Percentiles rank a stretch among this genome's conserved stretches.
Conservation (phyloP, 2,113 vertebrate species). For the Hemiprocne comata region DNA sequence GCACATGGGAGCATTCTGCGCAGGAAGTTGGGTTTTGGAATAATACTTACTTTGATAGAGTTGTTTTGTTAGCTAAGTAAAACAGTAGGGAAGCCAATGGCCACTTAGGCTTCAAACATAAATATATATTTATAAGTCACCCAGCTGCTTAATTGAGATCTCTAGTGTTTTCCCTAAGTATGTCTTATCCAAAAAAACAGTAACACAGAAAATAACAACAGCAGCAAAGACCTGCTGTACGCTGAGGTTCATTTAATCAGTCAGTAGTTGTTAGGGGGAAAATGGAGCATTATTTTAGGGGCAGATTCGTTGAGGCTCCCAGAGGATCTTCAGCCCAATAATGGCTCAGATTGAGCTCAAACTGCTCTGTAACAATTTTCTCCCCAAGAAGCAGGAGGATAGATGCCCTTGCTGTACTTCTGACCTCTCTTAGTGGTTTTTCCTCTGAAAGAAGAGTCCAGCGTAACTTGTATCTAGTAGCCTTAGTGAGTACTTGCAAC, state of each 20-base stretch:
- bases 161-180: constrained; percentile 73
- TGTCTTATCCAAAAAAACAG: constrained; percentile 67
- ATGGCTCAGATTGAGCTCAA: neutral
- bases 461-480: neutral
- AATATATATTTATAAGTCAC: constrained; percentile 87
- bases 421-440: neutral
- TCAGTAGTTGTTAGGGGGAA: constrained; percentile 27
- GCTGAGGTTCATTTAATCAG: constrained; percentile 68
- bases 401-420: neutral
- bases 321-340: neutral
- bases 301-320: neutral
- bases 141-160: constrained; percentile 84
- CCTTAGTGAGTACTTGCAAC: neutral
- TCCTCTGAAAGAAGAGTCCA: neutral
- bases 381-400: neutral
- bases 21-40: constrained; percentile 93
- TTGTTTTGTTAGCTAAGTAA: constrained; percentile 91
- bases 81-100: constrained; percentile 90
- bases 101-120: constrained; percentile 88
- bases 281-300: constrained; percentile 48
- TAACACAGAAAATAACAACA: constrained; percentile 65
- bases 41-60: constrained; percentile 91
- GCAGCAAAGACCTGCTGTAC: constrained; percentile 39
- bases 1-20: constrained; percentile 86
- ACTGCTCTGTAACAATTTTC: neutral